Evolutionary conservation across 2,888 invertebrate species (phyloP), one percentile per base, ranked within the genome.

Genomic region (Oxycera nigricornis): DNA sequence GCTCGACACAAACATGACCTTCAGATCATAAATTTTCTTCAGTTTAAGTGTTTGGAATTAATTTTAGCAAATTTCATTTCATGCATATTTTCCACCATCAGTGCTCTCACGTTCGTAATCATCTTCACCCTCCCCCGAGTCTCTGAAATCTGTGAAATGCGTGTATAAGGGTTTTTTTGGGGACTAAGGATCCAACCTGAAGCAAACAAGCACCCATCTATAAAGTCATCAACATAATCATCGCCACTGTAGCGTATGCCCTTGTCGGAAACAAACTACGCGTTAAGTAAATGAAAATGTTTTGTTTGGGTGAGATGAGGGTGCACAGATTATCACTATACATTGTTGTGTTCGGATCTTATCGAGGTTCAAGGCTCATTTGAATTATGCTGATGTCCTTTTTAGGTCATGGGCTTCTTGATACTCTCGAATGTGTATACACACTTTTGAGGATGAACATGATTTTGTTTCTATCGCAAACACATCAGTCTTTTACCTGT

Each of bases 41-140:
- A 68, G 50, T 68, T 73, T 75, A 75, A 75, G 73, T 70, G 70
- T 61, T 75, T 68, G 35, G 39, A 75, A 75, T 75, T 75, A 73
- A 75, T 70, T 73, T 75, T 52, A 52, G 57, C 24, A 41, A n/a
- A 26, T 72, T 74, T 62, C 20, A 22, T 35, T 24, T 26, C 65
- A 17, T 65, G 4, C 55, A 65, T 17, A 61, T 65, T 65, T 39
- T 31, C 35, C 7, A 20, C 20, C 46, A 14, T 46, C 14, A 46
- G 46, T 11, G 46, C 3, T 7, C 35, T 7, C 3, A 46, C 46
- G n/a, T n/a, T n/a, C 17, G 46, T n/a, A 17, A 14, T 17, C 14
- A 46, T n/a, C 46, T 46, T 35, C 11, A 3, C n/a, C 14, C 3
- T 46, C 11, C 14, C 17, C 46, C 11, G 11, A 46, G 3, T 35